Conservation (phyloP, 2,888 invertebrate genomes). For the Brenthis ino region DNA sequence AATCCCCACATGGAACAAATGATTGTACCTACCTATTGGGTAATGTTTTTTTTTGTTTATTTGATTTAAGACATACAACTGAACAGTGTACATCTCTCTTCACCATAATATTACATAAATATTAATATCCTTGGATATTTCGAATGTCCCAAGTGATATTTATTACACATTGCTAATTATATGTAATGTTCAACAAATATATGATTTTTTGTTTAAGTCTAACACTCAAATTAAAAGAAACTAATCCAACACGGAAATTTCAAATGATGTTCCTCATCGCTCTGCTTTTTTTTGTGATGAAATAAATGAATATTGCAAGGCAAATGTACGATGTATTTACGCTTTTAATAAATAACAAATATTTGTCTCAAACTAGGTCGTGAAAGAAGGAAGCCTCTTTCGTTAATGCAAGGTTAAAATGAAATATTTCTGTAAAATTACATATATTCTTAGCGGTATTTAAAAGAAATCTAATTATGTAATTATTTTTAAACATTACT, state of each 20-base stretch:
- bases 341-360: conserved; percentile 49
- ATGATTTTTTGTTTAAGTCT: background rate
- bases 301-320: conserved; percentile 45
- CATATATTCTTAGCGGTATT: background rate
- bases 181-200: background rate
- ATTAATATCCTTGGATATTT: too few relatives aligned
- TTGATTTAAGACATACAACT: too few relatives aligned
- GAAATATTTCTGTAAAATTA: conserved; percentile 4
- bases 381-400: conserved; percentile 49
- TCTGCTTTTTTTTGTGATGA: conserved; percentile 33
- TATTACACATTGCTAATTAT: too few relatives aligned
- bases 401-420: conserved; percentile 48
- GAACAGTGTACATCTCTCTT: too few relatives aligned
- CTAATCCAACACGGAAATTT: conserved; percentile 36
- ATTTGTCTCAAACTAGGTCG: conserved; percentile 53
- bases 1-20: too few relatives aligned
- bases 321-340: conserved; percentile 38
- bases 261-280: conserved; percentile 33
- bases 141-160: too few relatives aligned
- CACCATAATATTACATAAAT: too few relatives aligned
- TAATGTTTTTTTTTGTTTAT: too few relatives aligned
- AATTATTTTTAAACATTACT: background rate
- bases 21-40: too few relatives aligned
- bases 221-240: background rate
- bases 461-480: background rate